A percentile compares a stretch with the other conserved stretches of the same genome.
These are phyloP conservation scores for Ypsolopha sequella DNA, from an alignment of 2,888 invertebrate genomes.

Conservation along the genomic window DNA sequence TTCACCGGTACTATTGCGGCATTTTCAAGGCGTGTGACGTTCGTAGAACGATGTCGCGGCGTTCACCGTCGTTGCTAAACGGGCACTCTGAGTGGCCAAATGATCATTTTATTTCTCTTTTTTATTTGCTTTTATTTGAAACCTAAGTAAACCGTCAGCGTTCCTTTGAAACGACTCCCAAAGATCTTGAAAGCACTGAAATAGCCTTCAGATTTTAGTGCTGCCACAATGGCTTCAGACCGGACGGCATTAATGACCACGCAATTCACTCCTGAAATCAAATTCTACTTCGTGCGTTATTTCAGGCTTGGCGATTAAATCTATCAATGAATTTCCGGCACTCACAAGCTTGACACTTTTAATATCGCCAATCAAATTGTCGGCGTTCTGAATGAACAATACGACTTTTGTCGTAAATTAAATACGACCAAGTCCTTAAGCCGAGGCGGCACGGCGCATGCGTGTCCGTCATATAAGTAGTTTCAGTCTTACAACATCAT, in stretches of 20 bases:
- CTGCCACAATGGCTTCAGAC: constrained; percentile 23
- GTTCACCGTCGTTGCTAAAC: neutral
- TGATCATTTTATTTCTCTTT: neutral
- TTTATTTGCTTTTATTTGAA: neutral
- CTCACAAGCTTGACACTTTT: constrained; percentile 58
- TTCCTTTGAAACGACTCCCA: constrained; percentile 10
- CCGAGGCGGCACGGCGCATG: constrained; percentile 1
- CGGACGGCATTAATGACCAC: constrained; percentile 65
- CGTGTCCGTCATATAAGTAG: neutral
- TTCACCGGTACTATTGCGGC: no score
- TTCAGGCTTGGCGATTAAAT: constrained; percentile 61
- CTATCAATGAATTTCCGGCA: constrained; percentile 70
- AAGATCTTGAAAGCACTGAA: constrained; percentile 24
- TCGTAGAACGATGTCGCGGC: no score
- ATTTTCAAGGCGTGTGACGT: no score
- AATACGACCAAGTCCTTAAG: constrained; percentile 39
- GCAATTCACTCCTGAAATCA: constrained; percentile 63
- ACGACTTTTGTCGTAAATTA: constrained; percentile 57
- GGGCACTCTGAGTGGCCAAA: neutral
- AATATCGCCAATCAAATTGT: constrained; percentile 61
- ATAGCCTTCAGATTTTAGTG: constrained; percentile 53
- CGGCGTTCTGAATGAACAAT: constrained; percentile 63
- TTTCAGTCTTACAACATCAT: no score
- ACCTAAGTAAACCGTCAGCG: neutral
- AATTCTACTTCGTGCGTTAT: constrained; percentile 49